These are phyloP conservation scores for Lepisosteus osseus DNA, from an alignment of 2,113 vertebrate species.

Conservation along the genomic window DNA sequence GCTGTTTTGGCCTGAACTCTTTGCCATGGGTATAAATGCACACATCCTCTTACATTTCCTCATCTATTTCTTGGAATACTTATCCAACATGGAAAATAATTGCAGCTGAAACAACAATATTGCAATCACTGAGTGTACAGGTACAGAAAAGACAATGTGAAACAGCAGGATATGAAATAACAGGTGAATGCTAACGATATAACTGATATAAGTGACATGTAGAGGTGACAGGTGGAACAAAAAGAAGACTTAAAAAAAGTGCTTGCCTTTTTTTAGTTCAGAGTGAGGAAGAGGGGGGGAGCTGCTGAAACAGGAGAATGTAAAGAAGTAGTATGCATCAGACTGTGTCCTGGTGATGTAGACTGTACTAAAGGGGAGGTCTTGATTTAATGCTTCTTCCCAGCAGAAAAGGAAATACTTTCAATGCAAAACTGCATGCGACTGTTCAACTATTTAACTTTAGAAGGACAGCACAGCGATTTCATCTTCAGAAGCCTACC, in stretches of 20 bases:
- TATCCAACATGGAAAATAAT: background rate
- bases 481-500: background rate
- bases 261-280: slow-evolving; percentile 27
- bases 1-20: too few species aligned
- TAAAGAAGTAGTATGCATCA: slow-evolving; percentile 14
- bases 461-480: slow-evolving; percentile 12
- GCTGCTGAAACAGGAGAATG: slow-evolving; percentile 18
- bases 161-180: background rate
- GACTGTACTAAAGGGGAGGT: slow-evolving; percentile 12
- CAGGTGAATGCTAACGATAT: background rate
- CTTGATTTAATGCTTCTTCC: slow-evolving; percentile 20
- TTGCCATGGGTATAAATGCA: too few species aligned
- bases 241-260: slow-evolving; percentile 8
- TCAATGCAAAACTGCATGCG: slow-evolving; percentile 8
- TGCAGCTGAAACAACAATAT: too few species aligned
- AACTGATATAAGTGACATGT: background rate
- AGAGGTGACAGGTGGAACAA: background rate
- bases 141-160: too few species aligned
- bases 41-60: too few species aligned
- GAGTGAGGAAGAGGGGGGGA: slow-evolving; percentile 16
- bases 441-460: background rate
- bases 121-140: too few species aligned
- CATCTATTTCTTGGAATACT: background rate
- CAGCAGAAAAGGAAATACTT: slow-evolving; percentile 18
- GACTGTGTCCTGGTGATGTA: slow-evolving; percentile 16